Percentiles rank a stretch among this genome's conserved stretches.
Conservation (phyloP, 2,113 vertebrate genomes). For the Silurus asotus region DNA sequence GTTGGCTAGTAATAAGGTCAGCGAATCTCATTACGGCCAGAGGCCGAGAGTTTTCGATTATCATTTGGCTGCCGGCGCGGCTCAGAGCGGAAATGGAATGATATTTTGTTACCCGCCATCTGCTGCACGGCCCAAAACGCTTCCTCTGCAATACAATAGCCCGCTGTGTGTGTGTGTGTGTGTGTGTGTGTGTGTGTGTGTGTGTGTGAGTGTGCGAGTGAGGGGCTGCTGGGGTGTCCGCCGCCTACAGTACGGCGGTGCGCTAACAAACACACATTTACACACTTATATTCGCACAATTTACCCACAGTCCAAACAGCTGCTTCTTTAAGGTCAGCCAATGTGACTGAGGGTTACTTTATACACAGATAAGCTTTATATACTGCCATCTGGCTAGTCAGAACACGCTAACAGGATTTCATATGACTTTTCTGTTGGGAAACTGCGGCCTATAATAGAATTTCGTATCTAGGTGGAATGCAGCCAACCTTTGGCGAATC, state of each 20-base stretch:
- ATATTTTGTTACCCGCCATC: conserved; percentile 65
- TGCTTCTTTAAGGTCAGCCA: conserved; percentile 39
- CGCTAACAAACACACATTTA: conserved; percentile 6
- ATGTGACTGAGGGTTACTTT: background rate
- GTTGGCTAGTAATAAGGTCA: conserved; percentile 54
- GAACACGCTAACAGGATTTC: conserved; percentile 1
- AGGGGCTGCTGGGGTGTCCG: conserved; percentile 1
- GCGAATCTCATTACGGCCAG: conserved; percentile 52
- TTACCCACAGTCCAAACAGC: conserved; percentile 38
- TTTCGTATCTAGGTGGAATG: background rate
- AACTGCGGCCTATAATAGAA: background rate
- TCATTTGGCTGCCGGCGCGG: conserved; percentile 59
- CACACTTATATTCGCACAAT: conserved; percentile 14
- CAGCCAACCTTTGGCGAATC: background rate
- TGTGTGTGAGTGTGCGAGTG: too few relatives aligned
- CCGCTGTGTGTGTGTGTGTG: conserved; percentile 45
- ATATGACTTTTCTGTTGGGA: background rate
- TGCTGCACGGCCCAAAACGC: conserved; percentile 61
- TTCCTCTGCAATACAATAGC: conserved; percentile 60
- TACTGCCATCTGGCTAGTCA: background rate
- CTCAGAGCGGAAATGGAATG: conserved; percentile 63
- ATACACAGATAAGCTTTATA: conserved; percentile 11
- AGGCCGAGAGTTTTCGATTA: conserved; percentile 63
- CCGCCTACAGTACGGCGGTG: conserved; percentile 21
- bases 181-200: conserved; percentile 36